Base-by-base conservation (phyloP, 2,888 invertebrate genomes). In the Galerucella calmariensis region DNA sequence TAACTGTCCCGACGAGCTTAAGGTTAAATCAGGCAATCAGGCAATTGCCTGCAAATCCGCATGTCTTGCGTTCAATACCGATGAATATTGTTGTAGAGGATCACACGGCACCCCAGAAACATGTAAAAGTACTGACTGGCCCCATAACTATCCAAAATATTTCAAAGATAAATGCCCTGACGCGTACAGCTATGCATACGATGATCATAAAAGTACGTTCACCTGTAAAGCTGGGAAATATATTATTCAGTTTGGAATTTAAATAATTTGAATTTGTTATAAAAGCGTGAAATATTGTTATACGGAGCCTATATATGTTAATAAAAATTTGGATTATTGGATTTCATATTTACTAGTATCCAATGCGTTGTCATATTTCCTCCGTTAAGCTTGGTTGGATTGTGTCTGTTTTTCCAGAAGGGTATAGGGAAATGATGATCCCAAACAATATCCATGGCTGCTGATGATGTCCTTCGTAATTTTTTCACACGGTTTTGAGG, bases 151-250 rank as follows among this genome's bases (percentile, higher is more conserved):
- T 78, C 87, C 89, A 0, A 73, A 61, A 71, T 85, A 85, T 70
- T 89, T 90, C 83, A 90, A 90, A 79, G 74, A 80, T 0, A 82
- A 85, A 9, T 90, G 90, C 79, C 90, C 90, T 2, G 87, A 88
- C 72, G 90, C 89, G 14, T 90, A 90, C 83, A 88, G 88, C 73
- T 90, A 90, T 78, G 89, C 89, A 14, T 90, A 90, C 78, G 90
- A 90, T 82, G 90, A 90, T 78, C 80, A 84, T 48, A 86, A 87
- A 69, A 89, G 88, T 79, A 88, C 88, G 0, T 89, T 88, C 79
- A 88, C 88, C 59, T 90, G 90, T 69, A 76, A 77, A 27, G 83
- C 86, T n/a, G 65, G 77, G 9, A 78, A 80, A 35, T 87, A 87
- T 75, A 81, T 76, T 44, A 76, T 86, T 63, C 82, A 80, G 3